Evolutionary conservation across 2,113 vertebrate genomes (phyloP).

Genomic region (Callopanchax toddi): DNA sequence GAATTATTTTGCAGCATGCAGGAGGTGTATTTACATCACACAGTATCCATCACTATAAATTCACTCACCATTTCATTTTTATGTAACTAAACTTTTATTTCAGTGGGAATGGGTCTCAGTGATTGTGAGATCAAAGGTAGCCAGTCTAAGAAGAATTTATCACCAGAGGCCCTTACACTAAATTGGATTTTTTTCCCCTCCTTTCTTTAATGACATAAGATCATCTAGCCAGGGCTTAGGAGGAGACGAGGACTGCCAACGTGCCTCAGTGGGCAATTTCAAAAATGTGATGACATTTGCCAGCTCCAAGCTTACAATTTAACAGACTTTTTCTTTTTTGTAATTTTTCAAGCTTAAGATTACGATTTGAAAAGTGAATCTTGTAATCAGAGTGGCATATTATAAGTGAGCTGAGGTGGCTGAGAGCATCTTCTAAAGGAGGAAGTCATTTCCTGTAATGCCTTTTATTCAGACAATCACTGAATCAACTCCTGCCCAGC

Average conservation of each 20-base stretch:
- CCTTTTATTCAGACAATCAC: neutral
- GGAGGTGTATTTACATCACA: neutral
- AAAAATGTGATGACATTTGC: constrained; percentile 23
- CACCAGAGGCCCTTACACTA: constrained; percentile 16
- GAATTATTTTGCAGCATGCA: too few relatives aligned
- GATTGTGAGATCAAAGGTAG: constrained; percentile 38
- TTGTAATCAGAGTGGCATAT: constrained; percentile 14
- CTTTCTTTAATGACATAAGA: constrained; percentile 30
- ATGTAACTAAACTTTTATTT: constrained; percentile 4
- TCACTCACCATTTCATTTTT: neutral
- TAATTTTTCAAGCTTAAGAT: constrained; percentile 4
- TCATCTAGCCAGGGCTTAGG: neutral
- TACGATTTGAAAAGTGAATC: constrained; percentile 29
- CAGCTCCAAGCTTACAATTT: constrained; percentile 11
- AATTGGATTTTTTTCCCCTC: constrained; percentile 13
- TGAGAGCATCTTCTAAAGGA: too few relatives aligned
- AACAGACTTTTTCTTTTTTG: constrained; percentile 10
- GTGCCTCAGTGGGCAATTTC: constrained; percentile 27
- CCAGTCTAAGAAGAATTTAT: constrained; percentile 7
- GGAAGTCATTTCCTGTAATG: neutral
- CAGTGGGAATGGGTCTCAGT: neutral
- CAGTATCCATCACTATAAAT: neutral
- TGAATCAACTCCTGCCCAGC: neutral
- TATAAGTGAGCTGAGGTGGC: constrained; percentile 12
- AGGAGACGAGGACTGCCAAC: neutral